Base-by-base conservation (phyloP, 2,888 invertebrate species). In the Calliopum simillimum region DNA sequence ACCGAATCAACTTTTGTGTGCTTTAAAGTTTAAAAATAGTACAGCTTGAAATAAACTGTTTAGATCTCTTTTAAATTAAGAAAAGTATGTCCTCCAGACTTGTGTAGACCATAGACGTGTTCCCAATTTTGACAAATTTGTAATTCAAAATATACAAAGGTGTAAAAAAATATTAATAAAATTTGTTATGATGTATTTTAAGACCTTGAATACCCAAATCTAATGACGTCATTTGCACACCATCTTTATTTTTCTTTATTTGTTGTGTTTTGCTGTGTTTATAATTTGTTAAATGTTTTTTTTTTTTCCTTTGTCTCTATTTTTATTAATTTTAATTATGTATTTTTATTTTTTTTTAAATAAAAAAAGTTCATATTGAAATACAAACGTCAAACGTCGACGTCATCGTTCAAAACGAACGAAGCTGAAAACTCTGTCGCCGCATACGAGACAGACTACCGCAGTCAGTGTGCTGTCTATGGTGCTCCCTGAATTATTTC, bases 191-290 rank as follows among this genome's bases (percentile, higher is more conserved):
- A 12, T 61, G 23, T 43, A 11, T n/a, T 73, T 77, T 76, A 77
- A 79, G 85, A 83, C 85, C 84, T 84, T 85, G 84, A 85, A 84
- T 82, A 55, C 79, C 76, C 81, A 78, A 79, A 84, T 79, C 78
- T 81, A 81, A 80, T 85, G 84, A 85, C 84, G 85, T 85, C 84
- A 85, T 84, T 82, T 79, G 77, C 79, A 76, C 78, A 78, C 63
- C 63, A 41, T 55, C 64, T n/a, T 56, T 25, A 23, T 56, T 58
- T 64, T 64, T 64, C 21, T 62, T 23, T 62, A 21, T 62, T 19
- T 62, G 43, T 47, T 21, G 62, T 62, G 44, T 13, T 46, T 46
- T n/a, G 16, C n/a, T 16, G 21, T n/a, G 23, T 56, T 21, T 23
- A 21, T 19, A 56, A 47, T 13, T 25, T 46, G 16, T 4, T 33